phyloP scores from a whole-genome alignment of 2,888 invertebrate species.

The Panzeria rudis region DNA sequence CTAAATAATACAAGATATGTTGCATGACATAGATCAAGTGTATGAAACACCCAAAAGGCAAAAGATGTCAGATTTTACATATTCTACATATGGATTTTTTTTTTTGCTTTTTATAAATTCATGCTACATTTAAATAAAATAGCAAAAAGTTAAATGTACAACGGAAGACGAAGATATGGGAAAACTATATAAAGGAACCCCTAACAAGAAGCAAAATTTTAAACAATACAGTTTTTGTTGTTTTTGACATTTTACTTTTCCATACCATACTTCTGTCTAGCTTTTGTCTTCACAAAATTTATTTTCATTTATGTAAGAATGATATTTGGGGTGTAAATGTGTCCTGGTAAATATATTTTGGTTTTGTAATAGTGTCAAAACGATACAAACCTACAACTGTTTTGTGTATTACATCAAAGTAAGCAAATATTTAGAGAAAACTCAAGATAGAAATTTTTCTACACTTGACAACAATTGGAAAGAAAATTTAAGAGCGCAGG shows the following conservation, averaged over 20 bases:
- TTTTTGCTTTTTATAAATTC: background rate
- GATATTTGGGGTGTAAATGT: background rate
- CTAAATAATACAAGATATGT: constrained; percentile 68
- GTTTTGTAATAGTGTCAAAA: background rate
- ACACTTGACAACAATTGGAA: too few relatives aligned
- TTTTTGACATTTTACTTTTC: background rate
- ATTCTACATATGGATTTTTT: background rate
- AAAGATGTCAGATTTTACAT: constrained; percentile 60
- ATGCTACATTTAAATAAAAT: background rate
- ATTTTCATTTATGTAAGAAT: background rate
- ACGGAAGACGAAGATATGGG: background rate
- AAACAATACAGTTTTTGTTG: background rate
- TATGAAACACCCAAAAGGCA: constrained; percentile 65
- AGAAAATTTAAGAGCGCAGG: too few relatives aligned
- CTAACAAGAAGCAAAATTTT: background rate
- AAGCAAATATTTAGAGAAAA: background rate
- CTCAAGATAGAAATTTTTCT: too few relatives aligned
- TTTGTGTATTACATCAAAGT: background rate
- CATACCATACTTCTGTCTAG: background rate
- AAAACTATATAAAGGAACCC: background rate
- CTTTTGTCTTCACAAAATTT: background rate
- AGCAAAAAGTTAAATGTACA: background rate
- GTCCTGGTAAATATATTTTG: background rate
- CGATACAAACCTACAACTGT: background rate
- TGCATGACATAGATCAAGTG: constrained; percentile 70